A percentile compares a stretch with the other conserved stretches of the same genome.
Conservation (phyloP, 2,888 invertebrate species). For the Amphiduros pacificus region DNA sequence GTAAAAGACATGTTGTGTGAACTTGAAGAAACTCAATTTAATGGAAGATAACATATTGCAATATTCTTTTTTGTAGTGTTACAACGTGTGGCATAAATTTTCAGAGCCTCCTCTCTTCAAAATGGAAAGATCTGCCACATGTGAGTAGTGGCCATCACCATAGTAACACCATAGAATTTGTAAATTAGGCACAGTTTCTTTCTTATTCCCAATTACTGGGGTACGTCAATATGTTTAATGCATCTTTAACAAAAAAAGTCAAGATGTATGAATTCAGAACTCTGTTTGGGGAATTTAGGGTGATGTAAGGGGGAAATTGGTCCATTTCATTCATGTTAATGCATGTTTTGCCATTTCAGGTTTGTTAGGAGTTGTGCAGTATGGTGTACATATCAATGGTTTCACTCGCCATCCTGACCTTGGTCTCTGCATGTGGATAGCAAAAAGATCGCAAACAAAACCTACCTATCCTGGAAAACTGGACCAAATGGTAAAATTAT, state of each 20-base stretch:
- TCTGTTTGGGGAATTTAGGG: no score
- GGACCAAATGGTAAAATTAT: conserved; percentile 79
- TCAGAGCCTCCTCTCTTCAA: conserved; percentile 68
- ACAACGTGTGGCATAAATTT: conserved; percentile 82
- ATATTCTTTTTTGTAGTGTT: conserved; percentile 68
- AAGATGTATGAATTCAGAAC: no score
- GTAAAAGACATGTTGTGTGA: no score
- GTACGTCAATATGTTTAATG: no score
- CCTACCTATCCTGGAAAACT: conserved; percentile 94
- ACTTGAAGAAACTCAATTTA: no score
- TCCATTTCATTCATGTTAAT: no score
- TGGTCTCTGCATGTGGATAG: conserved; percentile 89
- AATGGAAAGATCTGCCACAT: conserved; percentile 91
- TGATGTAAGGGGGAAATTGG: no score
- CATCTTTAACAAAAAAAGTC: no score
- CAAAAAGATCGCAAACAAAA: conserved; percentile 85
- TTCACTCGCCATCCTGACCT: conserved; percentile 83
- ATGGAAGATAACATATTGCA: not conserved
- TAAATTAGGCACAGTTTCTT: not conserved
- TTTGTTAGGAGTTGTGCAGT: conserved; percentile 89
- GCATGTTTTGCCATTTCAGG: conserved; percentile 59
- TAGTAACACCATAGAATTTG: not conserved
- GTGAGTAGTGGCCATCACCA: conserved; percentile 65
- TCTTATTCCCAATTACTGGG: no score
- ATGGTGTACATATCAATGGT: conserved; percentile 93